phyloP scores from a whole-genome alignment of 2,888 invertebrate genomes.

The Rhagonycha lutea region DNA sequence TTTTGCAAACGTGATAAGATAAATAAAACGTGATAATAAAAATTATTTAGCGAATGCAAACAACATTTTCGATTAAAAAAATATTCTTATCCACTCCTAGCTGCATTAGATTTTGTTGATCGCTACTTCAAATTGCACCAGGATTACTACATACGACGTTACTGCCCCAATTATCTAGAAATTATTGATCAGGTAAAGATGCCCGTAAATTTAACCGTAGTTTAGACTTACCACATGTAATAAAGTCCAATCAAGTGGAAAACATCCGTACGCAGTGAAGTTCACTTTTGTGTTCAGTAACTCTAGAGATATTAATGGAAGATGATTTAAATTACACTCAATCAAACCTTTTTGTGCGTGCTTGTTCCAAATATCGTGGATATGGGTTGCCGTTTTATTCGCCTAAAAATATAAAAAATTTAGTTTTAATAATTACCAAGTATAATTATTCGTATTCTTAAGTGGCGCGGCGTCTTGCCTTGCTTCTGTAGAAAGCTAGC shows the following conservation, averaged over 20 bases:
- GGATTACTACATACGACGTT: background rate
- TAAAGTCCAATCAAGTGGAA: constrained; percentile 35
- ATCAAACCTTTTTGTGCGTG: constrained; percentile 29
- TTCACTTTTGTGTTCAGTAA: constrained; percentile 27
- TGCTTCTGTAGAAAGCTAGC: no score
- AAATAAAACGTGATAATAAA: no score
- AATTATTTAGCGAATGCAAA: no score
- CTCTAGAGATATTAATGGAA: constrained; percentile 33
- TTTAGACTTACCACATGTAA: constrained; percentile 24
- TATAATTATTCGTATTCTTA: no score
- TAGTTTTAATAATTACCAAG: no score
- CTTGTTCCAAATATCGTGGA: constrained; percentile 37
- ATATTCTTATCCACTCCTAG: no score
- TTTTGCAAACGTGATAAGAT: no score
- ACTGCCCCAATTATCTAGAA: background rate
- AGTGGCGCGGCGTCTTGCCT: no score
- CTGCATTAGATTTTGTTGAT: background rate
- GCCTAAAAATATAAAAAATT: constrained; percentile 11
- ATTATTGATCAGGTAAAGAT: no score
- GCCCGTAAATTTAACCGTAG: no score
- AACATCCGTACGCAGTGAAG: constrained; percentile 33
- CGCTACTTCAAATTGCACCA: background rate
- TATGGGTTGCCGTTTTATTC: constrained; percentile 30
- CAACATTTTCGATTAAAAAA: no score
- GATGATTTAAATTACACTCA: constrained; percentile 28